Conservation (phyloP, 2,113 vertebrate species). For the Muntiacus muntjak region DNA sequence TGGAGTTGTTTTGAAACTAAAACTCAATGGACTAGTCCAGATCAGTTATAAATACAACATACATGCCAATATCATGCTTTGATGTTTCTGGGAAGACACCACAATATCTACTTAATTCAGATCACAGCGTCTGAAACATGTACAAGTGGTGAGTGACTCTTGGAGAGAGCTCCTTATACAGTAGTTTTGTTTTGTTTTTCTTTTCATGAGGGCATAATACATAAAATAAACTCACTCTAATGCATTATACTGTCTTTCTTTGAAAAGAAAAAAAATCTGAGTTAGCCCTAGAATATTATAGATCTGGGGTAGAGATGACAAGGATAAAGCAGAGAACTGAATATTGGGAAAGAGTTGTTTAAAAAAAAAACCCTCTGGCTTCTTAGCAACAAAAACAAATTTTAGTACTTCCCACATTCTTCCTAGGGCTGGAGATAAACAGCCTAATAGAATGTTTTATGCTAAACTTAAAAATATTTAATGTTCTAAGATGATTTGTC, state of each 20-base stretch:
- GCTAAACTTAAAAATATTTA: slow-evolving; percentile 38
- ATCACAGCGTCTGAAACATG: not conserved
- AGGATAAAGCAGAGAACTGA: not conserved
- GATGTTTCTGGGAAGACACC: not conserved
- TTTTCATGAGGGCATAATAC: not conserved
- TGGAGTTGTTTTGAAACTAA: not conserved
- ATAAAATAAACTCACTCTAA: slow-evolving; percentile 12
- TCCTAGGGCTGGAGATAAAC: not conserved
- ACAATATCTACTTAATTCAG: not conserved
- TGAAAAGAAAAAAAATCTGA: not conserved
- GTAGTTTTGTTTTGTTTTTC: not conserved
- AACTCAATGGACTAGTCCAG: not conserved
- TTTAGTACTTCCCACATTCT: slow-evolving; percentile 34
- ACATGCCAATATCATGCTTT: not conserved
- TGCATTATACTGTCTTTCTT: not conserved
- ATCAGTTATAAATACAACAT: not conserved
- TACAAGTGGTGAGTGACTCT: not conserved
- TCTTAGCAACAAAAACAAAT: not conserved
- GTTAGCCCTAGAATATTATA: not conserved
- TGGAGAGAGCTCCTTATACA: not conserved
- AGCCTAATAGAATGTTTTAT: slow-evolving; percentile 11
- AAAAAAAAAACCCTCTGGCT: not conserved
- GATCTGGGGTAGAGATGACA: not conserved
- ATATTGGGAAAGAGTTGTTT: not conserved
- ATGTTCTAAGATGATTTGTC: not conserved